Conservation (phyloP, 1,140 invertebrate genomes). For the Musca domestica region DNA sequence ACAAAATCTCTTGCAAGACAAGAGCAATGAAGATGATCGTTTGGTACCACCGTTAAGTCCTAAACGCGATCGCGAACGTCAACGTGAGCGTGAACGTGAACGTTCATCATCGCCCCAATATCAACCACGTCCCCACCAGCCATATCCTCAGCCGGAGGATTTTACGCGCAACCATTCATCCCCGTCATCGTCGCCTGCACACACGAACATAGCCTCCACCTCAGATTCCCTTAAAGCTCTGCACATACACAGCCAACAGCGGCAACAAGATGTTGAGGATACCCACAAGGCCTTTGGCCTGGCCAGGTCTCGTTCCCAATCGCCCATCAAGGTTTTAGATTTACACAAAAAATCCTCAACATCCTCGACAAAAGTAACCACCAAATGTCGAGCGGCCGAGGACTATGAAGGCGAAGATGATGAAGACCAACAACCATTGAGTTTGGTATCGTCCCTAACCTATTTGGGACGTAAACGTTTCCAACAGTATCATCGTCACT, state of each 20-base stretch:
- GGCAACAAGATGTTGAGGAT: neutral
- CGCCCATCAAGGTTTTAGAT: slow-evolving; percentile 1
- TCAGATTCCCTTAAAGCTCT: slow-evolving; percentile 4
- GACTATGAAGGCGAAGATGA: slow-evolving; percentile 1
- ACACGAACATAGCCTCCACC: neutral
- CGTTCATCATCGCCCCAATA: neutral
- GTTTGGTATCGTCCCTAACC: slow-evolving; percentile 29
- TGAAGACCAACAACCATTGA: slow-evolving; percentile 34
- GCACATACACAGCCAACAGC: neutral
- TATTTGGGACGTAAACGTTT: slow-evolving; percentile 40
- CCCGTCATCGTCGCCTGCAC: slow-evolving; percentile 28
- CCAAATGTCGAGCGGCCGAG: neutral
- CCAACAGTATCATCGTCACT: slow-evolving; percentile 45
- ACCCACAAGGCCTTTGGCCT: neutral
- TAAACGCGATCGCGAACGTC: slow-evolving; percentile 24
- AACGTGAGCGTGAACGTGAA: neutral
- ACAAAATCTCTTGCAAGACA: slow-evolving; percentile 65
- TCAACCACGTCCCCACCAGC: slow-evolving; percentile 7
- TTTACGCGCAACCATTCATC: slow-evolving; percentile 12
- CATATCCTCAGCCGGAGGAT: neutral
- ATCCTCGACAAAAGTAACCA: neutral
- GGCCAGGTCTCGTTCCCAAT: neutral
- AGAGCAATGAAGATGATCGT: slow-evolving; percentile 54
- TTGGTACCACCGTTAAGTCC: slow-evolving; percentile 52
- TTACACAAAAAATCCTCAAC: neutral